Evolutionary conservation across 2,888 invertebrate genomes (phyloP), one percentile per base, ranked within the genome.

Genomic region (Dyspetes luteomarginatus): DNA sequence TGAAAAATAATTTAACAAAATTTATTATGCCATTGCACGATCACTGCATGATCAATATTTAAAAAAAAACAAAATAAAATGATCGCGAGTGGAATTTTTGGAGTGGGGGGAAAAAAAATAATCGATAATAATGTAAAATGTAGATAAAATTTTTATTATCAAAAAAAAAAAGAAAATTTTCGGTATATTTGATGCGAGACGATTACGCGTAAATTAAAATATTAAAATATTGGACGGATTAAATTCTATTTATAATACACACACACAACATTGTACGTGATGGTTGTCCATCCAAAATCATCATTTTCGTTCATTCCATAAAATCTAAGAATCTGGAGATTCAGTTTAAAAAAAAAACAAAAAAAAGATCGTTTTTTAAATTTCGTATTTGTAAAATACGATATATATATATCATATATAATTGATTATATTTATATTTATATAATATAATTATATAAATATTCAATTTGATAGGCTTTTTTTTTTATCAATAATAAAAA

Each of bases 181-280:
- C 2, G 9, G 60, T 4, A 2, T 68, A 36, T 55, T 43, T 60
- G 19, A 45, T 17, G 48, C 17, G 45, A 69, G n/a, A 50, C 28
- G 30, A 15, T 58, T 28, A 60, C n/a, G 68, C 48, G 30, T 30
- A 24, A 41, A 64, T 9, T 48, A 17, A 26, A 64, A 65, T 58
- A 60, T 30, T 45, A n/a, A 64, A 56, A 65, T 58, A 43, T 24
- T 64, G 60, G 65, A 74, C 43, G 50, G 62, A 55, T 73, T 48
- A 17, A 15, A 26, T 64, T n/a, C n/a, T 69, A 28, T 12, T 41
- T 73, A 30, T 43, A 69, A 43, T 73, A 75, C 22, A 69, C n/a
- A 67, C n/a, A 28, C 4, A 56, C 48, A 58, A 56, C 45, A 67
- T 75, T 71, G 69, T 76, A 58, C 65, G 48, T 56, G 43, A 36